Percentiles rank a stretch among this genome's conserved stretches.
These are phyloP conservation scores for Tanytarsus gracilentus DNA, from an alignment of 2,888 invertebrate species.

Conservation along the genomic window DNA sequence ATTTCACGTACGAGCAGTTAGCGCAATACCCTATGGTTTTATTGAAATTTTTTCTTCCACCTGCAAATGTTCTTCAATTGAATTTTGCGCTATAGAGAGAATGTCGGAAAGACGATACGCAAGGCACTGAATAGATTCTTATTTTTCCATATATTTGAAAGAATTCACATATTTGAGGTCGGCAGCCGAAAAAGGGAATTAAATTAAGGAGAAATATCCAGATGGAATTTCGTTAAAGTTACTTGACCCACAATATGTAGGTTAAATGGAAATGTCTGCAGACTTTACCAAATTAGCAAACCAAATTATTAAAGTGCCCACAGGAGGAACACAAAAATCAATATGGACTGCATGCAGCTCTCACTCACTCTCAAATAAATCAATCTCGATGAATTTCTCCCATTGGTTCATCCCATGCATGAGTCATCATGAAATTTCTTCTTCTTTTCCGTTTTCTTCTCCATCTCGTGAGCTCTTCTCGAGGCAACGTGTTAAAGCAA, in stretches of 20 bases:
- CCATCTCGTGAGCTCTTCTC: conserved; percentile 7
- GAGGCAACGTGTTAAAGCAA: conserved; percentile 26
- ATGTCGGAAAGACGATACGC: background rate
- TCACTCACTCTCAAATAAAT: background rate
- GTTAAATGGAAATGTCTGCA: too few species aligned
- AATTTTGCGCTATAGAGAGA: too few species aligned
- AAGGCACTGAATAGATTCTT: too few species aligned
- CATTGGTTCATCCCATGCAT: conserved; percentile 17
- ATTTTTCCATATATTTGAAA: background rate
- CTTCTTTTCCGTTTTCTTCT: background rate
- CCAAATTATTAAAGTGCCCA: background rate
- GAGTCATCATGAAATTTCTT: conserved; percentile 7
- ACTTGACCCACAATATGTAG: too few species aligned
- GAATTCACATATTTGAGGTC: background rate
- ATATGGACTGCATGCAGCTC: background rate
- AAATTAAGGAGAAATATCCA: too few species aligned
- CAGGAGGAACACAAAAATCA: background rate
- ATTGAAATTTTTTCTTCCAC: background rate
- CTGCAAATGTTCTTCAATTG: background rate
- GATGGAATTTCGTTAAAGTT: too few species aligned
- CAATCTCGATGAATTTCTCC: background rate
- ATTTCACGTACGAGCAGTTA: conserved; percentile 1
- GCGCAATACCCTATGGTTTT: background rate
- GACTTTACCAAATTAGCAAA: background rate
- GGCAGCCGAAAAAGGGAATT: background rate